Conservation (phyloP, 2,888 invertebrate genomes). For the Sussaba pulchella region DNA sequence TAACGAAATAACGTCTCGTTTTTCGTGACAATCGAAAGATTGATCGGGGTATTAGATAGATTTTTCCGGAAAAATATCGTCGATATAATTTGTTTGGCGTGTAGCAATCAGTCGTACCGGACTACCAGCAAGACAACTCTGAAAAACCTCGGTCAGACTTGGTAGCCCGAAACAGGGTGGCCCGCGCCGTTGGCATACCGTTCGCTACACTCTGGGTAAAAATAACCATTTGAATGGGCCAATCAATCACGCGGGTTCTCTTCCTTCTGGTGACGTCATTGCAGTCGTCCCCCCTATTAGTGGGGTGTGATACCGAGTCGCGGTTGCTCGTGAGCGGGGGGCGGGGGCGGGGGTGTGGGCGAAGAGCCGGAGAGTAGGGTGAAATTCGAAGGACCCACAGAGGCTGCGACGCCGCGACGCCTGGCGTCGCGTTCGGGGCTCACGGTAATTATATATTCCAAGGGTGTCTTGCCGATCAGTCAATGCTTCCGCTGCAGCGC, state of each 20-base stretch:
- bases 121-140: slow-evolving; percentile 1
- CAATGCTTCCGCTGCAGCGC: slow-evolving; percentile 84
- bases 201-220: slow-evolving; percentile 69
- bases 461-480: slow-evolving; percentile 84
- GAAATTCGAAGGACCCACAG: slow-evolving; percentile 34
- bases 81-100: slow-evolving; percentile 47
- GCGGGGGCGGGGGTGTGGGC: slow-evolving; percentile 61
- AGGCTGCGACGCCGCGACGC: slow-evolving; percentile 52
- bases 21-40: slow-evolving; percentile 80
- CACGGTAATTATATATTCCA: slow-evolving; percentile 83
- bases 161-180: slow-evolving; percentile 6
- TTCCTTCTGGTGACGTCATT: slow-evolving; percentile 81
- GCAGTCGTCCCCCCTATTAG: slow-evolving; percentile 80
- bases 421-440: slow-evolving; percentile 43
- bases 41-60: slow-evolving; percentile 75
- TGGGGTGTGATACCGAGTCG: slow-evolving; percentile 76
- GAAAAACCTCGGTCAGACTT: slow-evolving; percentile 23
- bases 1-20: not conserved
- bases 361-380: slow-evolving; percentile 38
- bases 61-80: slow-evolving; percentile 50
- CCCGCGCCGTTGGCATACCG: slow-evolving; percentile 49
- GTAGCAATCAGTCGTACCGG: slow-evolving; percentile 56
- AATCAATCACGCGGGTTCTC: slow-evolving; percentile 81
- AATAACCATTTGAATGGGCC: slow-evolving; percentile 83
- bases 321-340: slow-evolving; percentile 49